Evolutionary conservation across 2,797 vertebrate species (phyloP), one percentile per base, ranked within the genome.

Genomic region (Anomalospiza imberbis): DNA sequence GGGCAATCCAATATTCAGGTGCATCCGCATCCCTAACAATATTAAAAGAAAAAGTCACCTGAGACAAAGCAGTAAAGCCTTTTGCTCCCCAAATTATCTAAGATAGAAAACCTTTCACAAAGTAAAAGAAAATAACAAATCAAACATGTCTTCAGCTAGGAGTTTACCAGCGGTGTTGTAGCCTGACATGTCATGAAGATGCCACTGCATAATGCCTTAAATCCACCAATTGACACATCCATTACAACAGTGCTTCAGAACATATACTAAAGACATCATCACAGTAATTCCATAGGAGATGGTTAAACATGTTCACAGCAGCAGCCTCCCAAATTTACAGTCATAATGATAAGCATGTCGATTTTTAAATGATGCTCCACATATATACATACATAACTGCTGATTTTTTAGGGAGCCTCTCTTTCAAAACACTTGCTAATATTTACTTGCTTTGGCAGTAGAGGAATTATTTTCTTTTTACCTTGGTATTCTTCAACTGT

Each of bases 401-500:
- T 48, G 29, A 51, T 32, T 42, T 60, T 71, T 76, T 72, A 40
- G 66, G 55, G 34, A 10, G 13, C 6, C 14, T 54, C 32, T 67
- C 29, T 72, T 89, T 88, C 1, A 0, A 55, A 84, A 63, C 32
- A 50, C 40, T 78, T 45, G 12, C 29, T 62, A 79, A 32, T 7
- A 66, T 55, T 66, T 85, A 77, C 32, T 81, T 74, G 36, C 34
- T 90, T 77, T 71, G 17, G 42, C 22, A 82, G 31, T 6, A 90
- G 14, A 71, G 47, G 8, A 55, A 13, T 51, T 57, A 6, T 6
- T 84, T 67, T 61, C 4, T 67, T 76, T 86, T 97, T 98, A 99
- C 99, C 99, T 99, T 99, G 26, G 99, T 99, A 96, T 99, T 99
- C 96, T 99, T 98, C 45, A 99, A 97, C 67, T 99, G 98, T 6